These are phyloP conservation scores for Diploptera punctata DNA, from an alignment of 2,888 invertebrate species.

Conservation along the genomic window DNA sequence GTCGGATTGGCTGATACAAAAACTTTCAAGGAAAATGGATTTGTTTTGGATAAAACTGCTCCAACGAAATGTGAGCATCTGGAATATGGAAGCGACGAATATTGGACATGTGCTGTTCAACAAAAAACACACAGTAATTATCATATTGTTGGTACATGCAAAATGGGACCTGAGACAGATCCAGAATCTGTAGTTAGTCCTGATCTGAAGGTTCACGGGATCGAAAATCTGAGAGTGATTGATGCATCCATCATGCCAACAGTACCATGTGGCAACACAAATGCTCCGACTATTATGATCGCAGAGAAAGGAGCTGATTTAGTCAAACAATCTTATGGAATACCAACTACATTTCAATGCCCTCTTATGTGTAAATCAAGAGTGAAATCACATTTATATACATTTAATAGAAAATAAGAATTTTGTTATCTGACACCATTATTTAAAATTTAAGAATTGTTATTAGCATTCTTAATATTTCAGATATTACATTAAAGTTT, in stretches of 20 bases:
- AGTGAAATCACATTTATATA: no score
- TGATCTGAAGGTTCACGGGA: slow-evolving; percentile 48
- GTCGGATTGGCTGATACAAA: slow-evolving; percentile 62
- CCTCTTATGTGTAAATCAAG: no score
- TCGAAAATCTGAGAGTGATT: no score
- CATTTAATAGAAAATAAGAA: no score
- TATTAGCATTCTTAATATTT: no score
- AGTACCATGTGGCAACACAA: slow-evolving; percentile 52
- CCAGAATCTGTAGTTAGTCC: slow-evolving; percentile 69
- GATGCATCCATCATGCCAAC: slow-evolving; percentile 53
- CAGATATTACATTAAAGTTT: no score
- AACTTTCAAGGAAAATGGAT: slow-evolving; percentile 64
- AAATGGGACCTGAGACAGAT: slow-evolving; percentile 71
- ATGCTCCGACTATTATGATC: no score
- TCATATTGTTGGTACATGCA: slow-evolving; percentile 73
- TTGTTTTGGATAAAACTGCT: slow-evolving; percentile 61
- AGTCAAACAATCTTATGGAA: slow-evolving; percentile 48
- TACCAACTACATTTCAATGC: no score
- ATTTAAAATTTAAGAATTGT: no score
- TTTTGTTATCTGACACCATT: no score
- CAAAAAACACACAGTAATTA: slow-evolving; percentile 73
- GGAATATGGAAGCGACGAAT: slow-evolving; percentile 67
- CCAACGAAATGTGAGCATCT: slow-evolving; percentile 64
- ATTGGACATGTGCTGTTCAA: slow-evolving; percentile 68
- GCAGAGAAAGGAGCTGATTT: slow-evolving; percentile 52